phyloP scores from a whole-genome alignment of 2,113 vertebrate species.

The Brachypteracias leptosomus region DNA sequence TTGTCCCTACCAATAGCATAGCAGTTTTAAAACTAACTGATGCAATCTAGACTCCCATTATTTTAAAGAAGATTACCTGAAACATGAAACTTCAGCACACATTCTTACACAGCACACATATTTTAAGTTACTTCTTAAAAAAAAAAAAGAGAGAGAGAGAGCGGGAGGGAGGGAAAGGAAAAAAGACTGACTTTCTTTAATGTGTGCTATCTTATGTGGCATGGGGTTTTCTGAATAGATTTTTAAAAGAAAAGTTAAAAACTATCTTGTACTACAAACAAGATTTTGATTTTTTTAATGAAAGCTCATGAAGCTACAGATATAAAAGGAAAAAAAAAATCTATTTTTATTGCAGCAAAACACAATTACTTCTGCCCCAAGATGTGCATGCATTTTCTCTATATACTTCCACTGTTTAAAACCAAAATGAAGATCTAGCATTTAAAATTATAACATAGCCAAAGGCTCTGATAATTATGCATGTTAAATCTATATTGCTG shows the following conservation, averaged over 20 bases:
- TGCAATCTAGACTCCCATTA: conserved; percentile 59
- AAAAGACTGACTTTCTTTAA: background rate
- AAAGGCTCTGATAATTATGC: background rate
- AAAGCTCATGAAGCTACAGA: background rate
- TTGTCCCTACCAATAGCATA: conserved; percentile 75
- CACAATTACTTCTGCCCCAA: background rate
- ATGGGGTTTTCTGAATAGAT: background rate
- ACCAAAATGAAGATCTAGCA: background rate
- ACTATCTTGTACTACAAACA: background rate
- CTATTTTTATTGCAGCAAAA: conserved; percentile 21
- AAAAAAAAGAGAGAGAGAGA: background rate
- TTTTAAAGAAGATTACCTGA: conserved; percentile 75
- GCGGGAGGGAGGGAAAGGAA: background rate
- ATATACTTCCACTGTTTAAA: background rate
- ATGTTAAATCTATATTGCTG: background rate
- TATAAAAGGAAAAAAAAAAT: background rate
- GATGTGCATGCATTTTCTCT: background rate
- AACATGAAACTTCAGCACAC: conserved; percentile 72
- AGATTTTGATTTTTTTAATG: conserved; percentile 1
- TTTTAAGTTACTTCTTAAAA: background rate
- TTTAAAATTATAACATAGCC: background rate
- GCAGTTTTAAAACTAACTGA: conserved; percentile 69
- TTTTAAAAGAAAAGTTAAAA: background rate
- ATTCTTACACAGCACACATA: conserved; percentile 22
- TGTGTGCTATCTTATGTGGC: background rate